Percentiles rank a stretch among this genome's conserved stretches.
These are phyloP conservation scores for Hymenopus coronatus DNA, from an alignment of 2,888 invertebrate genomes.

Conservation along the genomic window DNA sequence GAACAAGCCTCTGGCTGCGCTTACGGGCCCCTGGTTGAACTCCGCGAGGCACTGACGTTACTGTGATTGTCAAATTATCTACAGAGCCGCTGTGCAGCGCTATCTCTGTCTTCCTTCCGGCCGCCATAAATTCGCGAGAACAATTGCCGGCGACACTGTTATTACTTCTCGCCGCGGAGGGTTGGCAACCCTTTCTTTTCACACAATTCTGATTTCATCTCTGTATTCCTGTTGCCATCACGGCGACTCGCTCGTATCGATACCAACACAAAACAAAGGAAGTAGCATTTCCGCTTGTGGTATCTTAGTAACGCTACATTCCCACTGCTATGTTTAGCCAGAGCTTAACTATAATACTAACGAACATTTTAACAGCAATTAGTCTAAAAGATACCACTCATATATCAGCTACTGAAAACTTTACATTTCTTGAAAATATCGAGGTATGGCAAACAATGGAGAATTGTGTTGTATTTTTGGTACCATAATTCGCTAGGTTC, in stretches of 20 bases:
- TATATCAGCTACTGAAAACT: too few species aligned
- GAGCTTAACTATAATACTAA: too few species aligned
- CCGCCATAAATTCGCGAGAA: neutral
- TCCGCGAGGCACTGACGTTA: neutral
- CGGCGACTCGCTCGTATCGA: neutral
- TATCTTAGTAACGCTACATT: neutral
- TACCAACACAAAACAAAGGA: neutral
- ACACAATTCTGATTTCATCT: neutral
- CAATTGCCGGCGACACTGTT: neutral
- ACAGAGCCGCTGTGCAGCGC: neutral
- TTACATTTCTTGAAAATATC: too few species aligned
- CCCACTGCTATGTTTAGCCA: too few species aligned
- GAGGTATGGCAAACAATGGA: too few species aligned
- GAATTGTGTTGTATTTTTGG: too few species aligned
- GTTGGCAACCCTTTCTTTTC: neutral
- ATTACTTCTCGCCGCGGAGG: neutral
- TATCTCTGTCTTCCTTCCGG: neutral
- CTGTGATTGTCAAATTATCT: neutral
- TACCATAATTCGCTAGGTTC: too few species aligned
- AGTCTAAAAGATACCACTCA: too few species aligned
- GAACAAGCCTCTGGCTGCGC: neutral
- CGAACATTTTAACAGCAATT: too few species aligned
- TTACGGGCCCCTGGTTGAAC: neutral
- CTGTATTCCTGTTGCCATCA: neutral
- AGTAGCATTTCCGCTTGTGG: neutral